These are phyloP conservation scores for Stichopus horrens DNA, from an alignment of 53 echinoderm and acorn worm genomes.

Conservation along the genomic window DNA sequence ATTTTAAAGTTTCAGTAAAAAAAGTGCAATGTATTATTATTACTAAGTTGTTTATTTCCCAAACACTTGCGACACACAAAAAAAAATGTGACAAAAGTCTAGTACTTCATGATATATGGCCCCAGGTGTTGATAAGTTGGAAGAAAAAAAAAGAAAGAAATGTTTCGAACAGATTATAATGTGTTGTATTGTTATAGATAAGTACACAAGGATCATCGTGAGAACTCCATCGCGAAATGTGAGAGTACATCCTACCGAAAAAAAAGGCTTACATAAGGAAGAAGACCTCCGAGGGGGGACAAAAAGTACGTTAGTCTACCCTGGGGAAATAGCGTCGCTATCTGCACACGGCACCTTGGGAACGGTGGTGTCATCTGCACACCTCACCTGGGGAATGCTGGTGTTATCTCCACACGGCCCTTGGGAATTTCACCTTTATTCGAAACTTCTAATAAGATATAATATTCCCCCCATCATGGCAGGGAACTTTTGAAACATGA, in stretches of 20 bases:
- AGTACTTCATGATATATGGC: too few species aligned
- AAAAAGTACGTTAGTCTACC: constrained; percentile 29
- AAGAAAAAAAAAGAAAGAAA: neutral
- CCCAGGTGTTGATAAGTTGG: too few species aligned
- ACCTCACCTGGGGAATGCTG: neutral
- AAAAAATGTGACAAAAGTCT: too few species aligned
- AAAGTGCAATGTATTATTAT: too few species aligned
- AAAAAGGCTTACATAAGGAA: neutral
- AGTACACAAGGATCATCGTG: neutral
- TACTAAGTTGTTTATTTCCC: too few species aligned
- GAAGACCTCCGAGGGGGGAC: neutral
- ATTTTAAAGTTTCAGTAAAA: too few species aligned
- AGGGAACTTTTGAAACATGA: constrained; percentile 5
- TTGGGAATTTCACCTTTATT: neutral
- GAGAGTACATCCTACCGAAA: constrained; percentile 1
- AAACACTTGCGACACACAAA: too few species aligned
- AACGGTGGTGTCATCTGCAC: too few species aligned
- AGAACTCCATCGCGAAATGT: constrained; percentile 21
- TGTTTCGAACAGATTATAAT: neutral
- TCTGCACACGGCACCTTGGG: neutral
- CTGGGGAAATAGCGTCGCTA: constrained; percentile 11
- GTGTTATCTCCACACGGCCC: too few species aligned
- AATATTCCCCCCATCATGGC: neutral
- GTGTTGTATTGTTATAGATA: neutral
- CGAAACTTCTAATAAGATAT: neutral